These are phyloP conservation scores for Beroe forskalii DNA, from an alignment of 37 sponge, comb jelly and placozoan genomes.

Conservation along the genomic window DNA sequence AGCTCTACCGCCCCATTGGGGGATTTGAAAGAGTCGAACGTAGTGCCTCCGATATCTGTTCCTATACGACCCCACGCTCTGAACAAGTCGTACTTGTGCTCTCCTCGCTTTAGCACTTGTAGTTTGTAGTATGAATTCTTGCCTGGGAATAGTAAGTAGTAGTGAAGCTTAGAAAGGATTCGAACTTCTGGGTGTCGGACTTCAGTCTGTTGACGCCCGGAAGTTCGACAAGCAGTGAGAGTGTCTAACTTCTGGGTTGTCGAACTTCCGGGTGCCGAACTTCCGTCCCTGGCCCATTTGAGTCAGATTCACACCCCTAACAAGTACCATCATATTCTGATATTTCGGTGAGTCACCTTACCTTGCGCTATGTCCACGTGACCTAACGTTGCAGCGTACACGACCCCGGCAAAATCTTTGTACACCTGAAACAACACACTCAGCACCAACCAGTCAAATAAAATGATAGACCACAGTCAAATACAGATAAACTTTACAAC, in stretches of 20 bases:
- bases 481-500: background rate
- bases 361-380: slow-evolving; percentile 79
- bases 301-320: background rate
- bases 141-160: too few species aligned
- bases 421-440: slow-evolving; percentile 65
- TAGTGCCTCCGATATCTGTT: slow-evolving; percentile 88
- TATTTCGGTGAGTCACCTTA: too few species aligned
- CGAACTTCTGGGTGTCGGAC: too few species aligned
- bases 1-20: slow-evolving; percentile 68
- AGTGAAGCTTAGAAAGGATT: background rate
- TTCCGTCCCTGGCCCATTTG: too few species aligned
- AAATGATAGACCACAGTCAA: too few species aligned
- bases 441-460: too few species aligned
- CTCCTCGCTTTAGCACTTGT: slow-evolving; percentile 85
- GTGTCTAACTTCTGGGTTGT: too few species aligned
- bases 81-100: slow-evolving; percentile 73
- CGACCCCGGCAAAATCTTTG: slow-evolving; percentile 15
- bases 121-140: slow-evolving; percentile 98
- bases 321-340: too few species aligned
- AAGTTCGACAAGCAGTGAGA: too few species aligned
- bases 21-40: slow-evolving; percentile 68
- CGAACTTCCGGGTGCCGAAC: too few species aligned
- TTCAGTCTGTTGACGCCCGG: too few species aligned
- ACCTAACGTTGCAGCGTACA: slow-evolving; percentile 95
- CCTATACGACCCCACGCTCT: slow-evolving; percentile 98